phyloP scores from a whole-genome alignment of 2,797 vertebrate genomes.

The Spinus pinus region DNA sequence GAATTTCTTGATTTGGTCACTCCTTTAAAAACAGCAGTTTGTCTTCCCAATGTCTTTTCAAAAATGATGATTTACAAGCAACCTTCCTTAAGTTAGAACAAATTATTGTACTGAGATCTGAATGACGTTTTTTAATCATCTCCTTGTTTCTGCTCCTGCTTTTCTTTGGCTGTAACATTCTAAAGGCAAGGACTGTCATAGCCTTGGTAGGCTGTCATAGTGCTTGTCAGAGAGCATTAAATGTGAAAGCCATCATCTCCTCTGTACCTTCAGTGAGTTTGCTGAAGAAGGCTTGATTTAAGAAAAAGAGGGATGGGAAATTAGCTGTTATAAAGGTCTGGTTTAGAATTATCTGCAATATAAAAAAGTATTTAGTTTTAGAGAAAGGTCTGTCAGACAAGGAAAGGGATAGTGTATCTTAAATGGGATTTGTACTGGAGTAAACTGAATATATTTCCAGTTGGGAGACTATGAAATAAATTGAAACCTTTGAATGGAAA shows the following conservation, averaged over 20 bases:
- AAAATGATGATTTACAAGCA: background rate
- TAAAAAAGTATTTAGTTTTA: background rate
- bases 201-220: background rate
- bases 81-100: background rate
- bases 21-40: background rate
- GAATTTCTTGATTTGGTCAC: background rate
- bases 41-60: background rate
- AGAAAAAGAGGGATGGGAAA: background rate
- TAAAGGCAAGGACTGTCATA: background rate
- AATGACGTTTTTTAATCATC: background rate
- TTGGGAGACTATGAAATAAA: constrained; percentile 29
- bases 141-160: background rate
- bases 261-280: background rate
- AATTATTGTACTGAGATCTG: background rate
- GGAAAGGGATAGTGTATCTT: background rate
- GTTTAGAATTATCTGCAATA: background rate
- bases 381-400: constrained; percentile 1
- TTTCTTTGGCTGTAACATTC: background rate
- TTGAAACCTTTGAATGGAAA: constrained; percentile 33
- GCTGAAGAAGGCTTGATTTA: background rate
- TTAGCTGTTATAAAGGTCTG: background rate
- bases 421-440: constrained; percentile 7
- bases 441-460: constrained; percentile 5
- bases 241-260: background rate
- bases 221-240: background rate